These are phyloP conservation scores for Cervus canadensis DNA, from an alignment of 2,113 vertebrate genomes.

Conservation along the genomic window DNA sequence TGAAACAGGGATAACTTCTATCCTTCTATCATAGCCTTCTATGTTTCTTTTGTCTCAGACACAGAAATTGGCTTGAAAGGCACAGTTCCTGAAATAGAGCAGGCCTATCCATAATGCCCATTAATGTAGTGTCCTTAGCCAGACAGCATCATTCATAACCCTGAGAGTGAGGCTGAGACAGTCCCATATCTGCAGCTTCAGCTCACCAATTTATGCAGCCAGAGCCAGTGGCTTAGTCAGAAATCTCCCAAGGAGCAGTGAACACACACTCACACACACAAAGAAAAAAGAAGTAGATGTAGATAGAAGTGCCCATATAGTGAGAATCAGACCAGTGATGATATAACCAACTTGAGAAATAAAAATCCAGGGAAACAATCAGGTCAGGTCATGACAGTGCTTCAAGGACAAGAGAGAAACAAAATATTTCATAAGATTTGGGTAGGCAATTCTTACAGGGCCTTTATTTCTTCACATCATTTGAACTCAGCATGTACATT, in stretches of 20 bases:
- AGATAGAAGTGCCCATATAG: not conserved
- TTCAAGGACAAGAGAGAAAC: not conserved
- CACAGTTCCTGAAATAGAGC: slow-evolving; percentile 50
- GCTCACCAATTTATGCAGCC: slow-evolving; percentile 65
- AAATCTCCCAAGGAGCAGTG: slow-evolving; percentile 43
- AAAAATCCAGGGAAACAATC: not conserved
- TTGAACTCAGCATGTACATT: not conserved
- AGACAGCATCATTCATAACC: slow-evolving; percentile 74
- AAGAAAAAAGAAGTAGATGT: not conserved
- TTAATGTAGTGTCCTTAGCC: slow-evolving; percentile 73
- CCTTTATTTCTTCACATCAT: not conserved
- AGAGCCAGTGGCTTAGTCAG: slow-evolving; percentile 44
- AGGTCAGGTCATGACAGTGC: not conserved
- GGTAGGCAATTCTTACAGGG: not conserved
- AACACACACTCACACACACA: not conserved
- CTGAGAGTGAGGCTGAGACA: slow-evolving; percentile 49
- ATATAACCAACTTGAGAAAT: not conserved
- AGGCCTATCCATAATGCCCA: slow-evolving; percentile 47
- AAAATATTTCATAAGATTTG: not conserved
- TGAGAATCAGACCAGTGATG: slow-evolving; percentile 30
- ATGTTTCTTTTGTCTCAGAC: not conserved
- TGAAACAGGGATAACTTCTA: not conserved
- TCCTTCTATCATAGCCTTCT: not conserved
- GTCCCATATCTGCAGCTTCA: slow-evolving; percentile 64
- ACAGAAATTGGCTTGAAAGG: slow-evolving; percentile 8